These are phyloP conservation scores for Epizoanthus scotinus DNA, from an alignment of 92 coral and sea anemone genomes.

Conservation along the genomic window DNA sequence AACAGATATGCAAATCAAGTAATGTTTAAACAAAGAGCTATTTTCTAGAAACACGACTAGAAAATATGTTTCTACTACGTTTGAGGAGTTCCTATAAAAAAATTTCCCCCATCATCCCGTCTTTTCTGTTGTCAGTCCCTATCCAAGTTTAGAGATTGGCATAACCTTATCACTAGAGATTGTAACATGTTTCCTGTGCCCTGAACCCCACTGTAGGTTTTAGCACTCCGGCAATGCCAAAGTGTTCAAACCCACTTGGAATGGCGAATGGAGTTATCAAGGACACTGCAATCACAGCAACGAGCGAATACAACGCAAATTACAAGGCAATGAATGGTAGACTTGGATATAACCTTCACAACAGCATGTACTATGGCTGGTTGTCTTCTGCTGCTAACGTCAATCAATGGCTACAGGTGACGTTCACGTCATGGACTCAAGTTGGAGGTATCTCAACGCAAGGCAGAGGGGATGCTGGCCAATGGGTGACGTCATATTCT, in stretches of 20 bases:
- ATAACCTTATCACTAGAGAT: background rate
- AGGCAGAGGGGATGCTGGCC: constrained; percentile 14
- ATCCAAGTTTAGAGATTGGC: too few relatives aligned
- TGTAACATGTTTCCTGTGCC: too few relatives aligned
- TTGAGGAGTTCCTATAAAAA: too few relatives aligned
- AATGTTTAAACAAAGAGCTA: too few relatives aligned
- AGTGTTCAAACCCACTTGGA: constrained; percentile 17
- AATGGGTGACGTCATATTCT: constrained; percentile 17
- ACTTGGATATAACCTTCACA: background rate
- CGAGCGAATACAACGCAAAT: constrained; percentile 7
- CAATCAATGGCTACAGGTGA: constrained; percentile 23
- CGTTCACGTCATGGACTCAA: constrained; percentile 1
- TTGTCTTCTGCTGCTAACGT: background rate
- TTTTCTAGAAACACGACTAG: too few relatives aligned
- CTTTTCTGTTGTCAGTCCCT: too few relatives aligned
- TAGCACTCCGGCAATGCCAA: background rate
- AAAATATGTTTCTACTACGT: too few relatives aligned
- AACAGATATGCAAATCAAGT: too few relatives aligned
- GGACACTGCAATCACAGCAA: constrained; percentile 3
- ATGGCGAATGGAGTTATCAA: constrained; percentile 7
- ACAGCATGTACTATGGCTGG: constrained; percentile 18
- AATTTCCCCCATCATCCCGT: too few relatives aligned
- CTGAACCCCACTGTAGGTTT: background rate
- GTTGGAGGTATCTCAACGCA: constrained; percentile 24
- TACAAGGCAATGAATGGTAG: background rate